Percentiles rank a stretch among this genome's conserved stretches.
phyloP scores from a whole-genome alignment of 2,113 vertebrate genomes.

The Syngnathus floridae region DNA sequence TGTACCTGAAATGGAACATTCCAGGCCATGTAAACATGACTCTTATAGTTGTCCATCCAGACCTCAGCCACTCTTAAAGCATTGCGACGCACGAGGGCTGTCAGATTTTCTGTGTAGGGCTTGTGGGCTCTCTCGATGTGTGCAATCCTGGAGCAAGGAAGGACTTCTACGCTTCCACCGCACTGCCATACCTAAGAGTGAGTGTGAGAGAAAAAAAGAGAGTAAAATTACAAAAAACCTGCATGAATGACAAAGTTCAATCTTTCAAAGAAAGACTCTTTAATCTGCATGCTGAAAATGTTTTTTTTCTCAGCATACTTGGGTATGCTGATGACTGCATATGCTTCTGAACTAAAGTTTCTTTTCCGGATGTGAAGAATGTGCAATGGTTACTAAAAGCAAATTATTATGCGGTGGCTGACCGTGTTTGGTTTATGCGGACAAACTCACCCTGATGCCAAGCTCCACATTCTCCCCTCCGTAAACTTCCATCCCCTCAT shows the following conservation, averaged over 20 bases:
- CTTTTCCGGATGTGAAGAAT: not conserved
- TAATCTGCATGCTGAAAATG: not conserved
- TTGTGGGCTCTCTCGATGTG: conserved; percentile 95
- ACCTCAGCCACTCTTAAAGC: conserved; percentile 90
- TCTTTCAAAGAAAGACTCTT: no score
- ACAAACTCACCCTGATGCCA: conserved; percentile 66
- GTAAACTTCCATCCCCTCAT: conserved; percentile 73
- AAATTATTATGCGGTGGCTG: not conserved
- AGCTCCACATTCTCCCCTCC: conserved; percentile 78
- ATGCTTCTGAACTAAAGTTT: not conserved
- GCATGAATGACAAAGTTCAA: no score
- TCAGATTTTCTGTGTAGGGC: conserved; percentile 90
- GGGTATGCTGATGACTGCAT: not conserved
- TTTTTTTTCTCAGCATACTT: not conserved
- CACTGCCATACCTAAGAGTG: conserved; percentile 88
- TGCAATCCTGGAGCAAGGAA: conserved; percentile 89
- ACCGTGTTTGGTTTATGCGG: not conserved
- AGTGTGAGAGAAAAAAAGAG: no score
- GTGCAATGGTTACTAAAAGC: no score
- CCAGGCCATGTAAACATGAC: conserved; percentile 97
- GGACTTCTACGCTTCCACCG: conserved; percentile 92
- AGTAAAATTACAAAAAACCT: no score
- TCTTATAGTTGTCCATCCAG: conserved; percentile 96
- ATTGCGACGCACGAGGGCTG: conserved; percentile 85
- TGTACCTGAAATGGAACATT: conserved; percentile 86